Base-by-base conservation (phyloP, 2,797 vertebrate species). In the Chelon auratus region DNA sequence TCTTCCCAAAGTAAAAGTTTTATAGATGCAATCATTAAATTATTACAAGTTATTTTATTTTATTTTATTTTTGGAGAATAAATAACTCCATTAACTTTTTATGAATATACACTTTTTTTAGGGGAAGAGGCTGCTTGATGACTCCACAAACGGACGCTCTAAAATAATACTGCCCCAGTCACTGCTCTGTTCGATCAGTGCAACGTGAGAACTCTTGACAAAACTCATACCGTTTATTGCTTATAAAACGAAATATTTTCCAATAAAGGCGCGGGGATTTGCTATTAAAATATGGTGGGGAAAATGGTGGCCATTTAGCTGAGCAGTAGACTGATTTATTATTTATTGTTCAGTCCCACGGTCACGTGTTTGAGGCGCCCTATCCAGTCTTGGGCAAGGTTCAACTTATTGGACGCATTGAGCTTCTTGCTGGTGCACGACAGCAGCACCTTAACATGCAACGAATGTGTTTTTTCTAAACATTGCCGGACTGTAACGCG, bases 301-400 rank as follows among this genome's bases (percentile, higher is more conserved):
- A 96, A 97, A 98, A 97, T 96, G 96, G 94, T 95, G 95, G 96
- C 96, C 95, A 95, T 96, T 96, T 97, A 96, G 95, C 95, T 93
- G 94, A 94, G 94, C 85, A 94, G 94, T 95, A 95, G 95, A 96
- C 95, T 97, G 97, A 97, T 98, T 97, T 97, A 97, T 96, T 96
- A 96, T 96, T 97, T 97, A 97, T 98, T 98, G 97, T 98, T 96
- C 96, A 96, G 96, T 94, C 92, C 93, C 93, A 93, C 90, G 93
- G 93, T 91, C 97, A 99, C 96, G 96, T 96, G 94, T 84, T 90
- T 69, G 76, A 73, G 87, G 86, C 93, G 94, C 94, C 97, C 97
- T 98, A 98, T 98, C 93, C 94, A 93, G 91, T 84, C 88, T 87
- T 93, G 91, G 95, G 93, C 94, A 95, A 94, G 94, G 93, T 96